Evolutionary conservation across 2,113 vertebrate genomes (phyloP).

Genomic region (Hemiprocne comata): DNA sequence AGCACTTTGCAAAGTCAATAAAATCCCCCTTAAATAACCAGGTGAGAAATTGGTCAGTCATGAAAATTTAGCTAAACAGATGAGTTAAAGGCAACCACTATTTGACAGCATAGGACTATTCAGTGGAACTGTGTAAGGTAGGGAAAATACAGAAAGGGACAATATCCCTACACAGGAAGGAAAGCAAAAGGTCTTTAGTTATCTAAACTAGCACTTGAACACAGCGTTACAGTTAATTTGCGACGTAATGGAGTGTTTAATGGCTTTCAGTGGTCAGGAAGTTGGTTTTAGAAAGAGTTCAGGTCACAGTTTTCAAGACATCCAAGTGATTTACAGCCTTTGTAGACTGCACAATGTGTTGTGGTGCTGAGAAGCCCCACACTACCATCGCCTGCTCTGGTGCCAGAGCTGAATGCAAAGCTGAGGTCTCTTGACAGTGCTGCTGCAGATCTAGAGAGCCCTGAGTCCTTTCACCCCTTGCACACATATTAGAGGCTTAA

Average conservation of each 20-base stretch:
- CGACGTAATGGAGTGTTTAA: not conserved
- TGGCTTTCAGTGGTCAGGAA: constrained; percentile 37
- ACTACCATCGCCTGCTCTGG: rapidly evolving
- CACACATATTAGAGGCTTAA: not conserved
- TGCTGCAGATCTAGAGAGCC: not conserved
- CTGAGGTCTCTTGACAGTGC: not conserved
- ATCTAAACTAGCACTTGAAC: not conserved
- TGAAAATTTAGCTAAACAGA: not conserved
- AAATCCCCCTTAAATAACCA: not conserved
- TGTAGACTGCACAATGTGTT: not conserved
- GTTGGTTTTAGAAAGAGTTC: not conserved
- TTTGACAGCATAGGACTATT: not conserved
- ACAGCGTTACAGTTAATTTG: constrained; percentile 17
- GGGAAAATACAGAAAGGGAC: not conserved
- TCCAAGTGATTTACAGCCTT: not conserved
- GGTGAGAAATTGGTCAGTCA: not conserved
- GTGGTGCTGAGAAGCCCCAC: not conserved
- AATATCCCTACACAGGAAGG: not conserved
- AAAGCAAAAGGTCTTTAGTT: constrained; percentile 1
- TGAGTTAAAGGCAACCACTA: not conserved
- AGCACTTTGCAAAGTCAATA: not conserved
- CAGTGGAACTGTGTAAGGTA: not conserved
- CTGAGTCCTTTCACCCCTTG: not conserved
- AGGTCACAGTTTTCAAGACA: not conserved
- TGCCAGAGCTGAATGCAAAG: not conserved